Conservation (phyloP, 2,113 vertebrate species). For the Sciurus niger region DNA sequence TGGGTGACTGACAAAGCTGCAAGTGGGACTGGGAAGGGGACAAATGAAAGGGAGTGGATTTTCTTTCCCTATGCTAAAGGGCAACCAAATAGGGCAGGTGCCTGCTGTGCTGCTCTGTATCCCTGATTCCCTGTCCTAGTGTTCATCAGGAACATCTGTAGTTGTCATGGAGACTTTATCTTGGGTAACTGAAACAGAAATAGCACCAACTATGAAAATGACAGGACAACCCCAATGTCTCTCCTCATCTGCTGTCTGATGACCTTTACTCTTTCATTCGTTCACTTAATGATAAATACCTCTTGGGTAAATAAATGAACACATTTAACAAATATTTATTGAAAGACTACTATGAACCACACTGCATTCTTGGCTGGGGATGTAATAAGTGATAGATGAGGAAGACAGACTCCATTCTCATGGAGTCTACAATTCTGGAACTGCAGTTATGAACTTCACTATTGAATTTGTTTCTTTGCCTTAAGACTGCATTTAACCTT, state of each 20-base stretch:
- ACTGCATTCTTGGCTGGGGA: background rate
- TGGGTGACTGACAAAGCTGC: background rate
- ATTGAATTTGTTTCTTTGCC: conserved; percentile 58
- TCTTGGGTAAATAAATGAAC: background rate
- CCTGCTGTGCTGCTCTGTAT: background rate
- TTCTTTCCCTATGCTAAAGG: conserved; percentile 7
- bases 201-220: conserved; percentile 14
- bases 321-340: conserved; percentile 41
- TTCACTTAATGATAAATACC: conserved; percentile 26
- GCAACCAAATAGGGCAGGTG: background rate
- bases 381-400: background rate
- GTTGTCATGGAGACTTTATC: conserved; percentile 9
- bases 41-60: conserved; percentile 45
- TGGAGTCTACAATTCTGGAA: background rate
- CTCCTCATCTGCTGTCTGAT: background rate
- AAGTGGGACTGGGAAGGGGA: background rate
- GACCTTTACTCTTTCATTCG: background rate
- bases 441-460: background rate
- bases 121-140: background rate
- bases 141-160: conserved; percentile 14
- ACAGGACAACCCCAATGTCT: background rate
- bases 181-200: conserved; percentile 27
- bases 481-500: background rate
- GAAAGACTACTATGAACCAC: background rate
- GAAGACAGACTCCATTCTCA: background rate